These are phyloP conservation scores for Drosophila buzzatii DNA, from an alignment of 2,888 invertebrate species.

Conservation along the genomic window DNA sequence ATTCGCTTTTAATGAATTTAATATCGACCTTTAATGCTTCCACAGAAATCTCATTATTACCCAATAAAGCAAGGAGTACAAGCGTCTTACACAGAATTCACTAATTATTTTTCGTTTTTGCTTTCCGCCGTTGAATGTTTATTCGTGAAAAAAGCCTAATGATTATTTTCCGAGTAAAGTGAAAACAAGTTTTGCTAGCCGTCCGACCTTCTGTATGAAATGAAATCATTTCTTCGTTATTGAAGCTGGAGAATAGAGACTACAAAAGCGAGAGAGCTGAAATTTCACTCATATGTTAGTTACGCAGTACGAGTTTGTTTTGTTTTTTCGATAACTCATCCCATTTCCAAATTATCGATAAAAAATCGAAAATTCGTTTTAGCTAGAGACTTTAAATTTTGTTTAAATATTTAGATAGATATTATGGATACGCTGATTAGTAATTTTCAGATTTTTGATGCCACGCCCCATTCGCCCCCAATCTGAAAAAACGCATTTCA, in stretches of 20 bases:
- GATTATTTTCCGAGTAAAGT: not conserved
- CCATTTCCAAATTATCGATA: too few relatives aligned
- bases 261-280: too few relatives aligned
- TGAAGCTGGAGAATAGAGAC: not conserved
- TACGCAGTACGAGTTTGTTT: too few relatives aligned
- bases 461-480: too few relatives aligned
- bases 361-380: too few relatives aligned
- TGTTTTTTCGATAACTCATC: too few relatives aligned
- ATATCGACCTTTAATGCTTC: conserved; percentile 13
- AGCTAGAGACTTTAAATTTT: too few relatives aligned
- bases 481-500: too few relatives aligned
- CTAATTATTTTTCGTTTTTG: conserved; percentile 56
- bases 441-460: too few relatives aligned
- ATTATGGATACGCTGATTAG: too few relatives aligned
- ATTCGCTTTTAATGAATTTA: conserved; percentile 20
- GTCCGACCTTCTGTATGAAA: not conserved
- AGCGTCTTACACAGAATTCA: conserved; percentile 25
- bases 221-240: not conserved
- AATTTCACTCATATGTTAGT: too few relatives aligned
- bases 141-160: conserved; percentile 7
- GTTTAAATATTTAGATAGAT: too few relatives aligned
- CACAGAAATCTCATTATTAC: conserved; percentile 44
- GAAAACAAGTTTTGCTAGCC: not conserved
- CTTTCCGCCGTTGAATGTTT: conserved; percentile 13
- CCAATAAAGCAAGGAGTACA: conserved; percentile 36